Percentiles rank a stretch among this genome's conserved stretches.
Conservation (phyloP, 2,888 invertebrate species). For the Drosophila mimetica region DNA sequence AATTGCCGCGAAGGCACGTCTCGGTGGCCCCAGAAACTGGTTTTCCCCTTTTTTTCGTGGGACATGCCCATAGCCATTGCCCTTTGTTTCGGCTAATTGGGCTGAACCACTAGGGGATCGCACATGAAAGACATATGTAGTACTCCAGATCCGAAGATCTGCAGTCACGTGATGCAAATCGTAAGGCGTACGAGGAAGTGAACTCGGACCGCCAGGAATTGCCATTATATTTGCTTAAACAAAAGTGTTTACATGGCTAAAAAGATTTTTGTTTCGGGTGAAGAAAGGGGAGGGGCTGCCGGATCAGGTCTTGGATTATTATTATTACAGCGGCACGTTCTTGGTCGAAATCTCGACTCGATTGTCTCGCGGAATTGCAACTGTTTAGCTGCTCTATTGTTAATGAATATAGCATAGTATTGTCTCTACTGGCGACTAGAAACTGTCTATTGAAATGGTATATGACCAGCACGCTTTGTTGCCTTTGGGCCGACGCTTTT, state of each 20-base stretch:
- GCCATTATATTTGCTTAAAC: slow-evolving; percentile 61
- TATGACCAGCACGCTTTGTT: slow-evolving; percentile 28
- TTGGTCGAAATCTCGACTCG: slow-evolving; percentile 58
- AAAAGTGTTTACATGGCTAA: slow-evolving; percentile 58
- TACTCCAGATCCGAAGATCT: slow-evolving; percentile 25
- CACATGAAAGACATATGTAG: not conserved
- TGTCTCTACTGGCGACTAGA: slow-evolving; percentile 27
- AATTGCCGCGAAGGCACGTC: slow-evolving; percentile 66
- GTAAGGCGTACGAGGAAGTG: slow-evolving; percentile 63
- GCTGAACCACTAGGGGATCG: slow-evolving; percentile 15
- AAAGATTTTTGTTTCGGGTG: slow-evolving; percentile 22
- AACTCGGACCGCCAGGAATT: slow-evolving; percentile 48
- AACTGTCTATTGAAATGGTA: slow-evolving; percentile 39
- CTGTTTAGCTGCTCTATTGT: slow-evolving; percentile 45
- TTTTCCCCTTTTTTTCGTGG: slow-evolving; percentile 36
- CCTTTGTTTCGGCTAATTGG: slow-evolving; percentile 60
- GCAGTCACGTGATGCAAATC: slow-evolving; percentile 42
- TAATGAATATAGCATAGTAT: slow-evolving; percentile 14
- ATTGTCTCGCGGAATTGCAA: slow-evolving; percentile 52
- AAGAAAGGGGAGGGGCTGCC: slow-evolving; percentile 36
- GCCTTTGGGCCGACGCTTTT: slow-evolving; percentile 18
- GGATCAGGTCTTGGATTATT: slow-evolving; percentile 22
- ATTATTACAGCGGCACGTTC: slow-evolving; percentile 60
- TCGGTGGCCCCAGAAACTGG: slow-evolving; percentile 40
- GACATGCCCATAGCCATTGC: slow-evolving; percentile 40